These are phyloP conservation scores for Tragulus kanchil DNA, from an alignment of 2,113 vertebrate genomes.

Conservation along the genomic window DNA sequence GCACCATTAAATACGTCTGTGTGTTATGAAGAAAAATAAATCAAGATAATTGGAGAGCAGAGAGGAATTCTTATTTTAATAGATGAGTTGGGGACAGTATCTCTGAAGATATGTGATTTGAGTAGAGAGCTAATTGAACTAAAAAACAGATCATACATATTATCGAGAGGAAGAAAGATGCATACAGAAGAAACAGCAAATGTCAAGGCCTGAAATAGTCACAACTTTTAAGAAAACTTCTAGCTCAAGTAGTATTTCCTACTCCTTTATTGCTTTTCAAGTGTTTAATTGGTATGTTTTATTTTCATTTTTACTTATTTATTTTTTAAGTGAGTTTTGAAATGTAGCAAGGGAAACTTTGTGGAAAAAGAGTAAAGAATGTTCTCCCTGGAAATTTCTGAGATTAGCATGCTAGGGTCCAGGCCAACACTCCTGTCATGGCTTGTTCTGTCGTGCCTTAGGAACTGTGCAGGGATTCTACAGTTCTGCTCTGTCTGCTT, in stretches of 20 bases:
- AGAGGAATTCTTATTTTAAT: not conserved
- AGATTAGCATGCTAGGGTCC: not conserved
- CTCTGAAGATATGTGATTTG: not conserved
- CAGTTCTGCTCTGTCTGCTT: too few relatives aligned
- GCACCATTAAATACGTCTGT: not conserved
- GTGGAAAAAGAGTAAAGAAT: not conserved
- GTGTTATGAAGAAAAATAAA: not conserved
- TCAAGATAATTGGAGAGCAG: not conserved
- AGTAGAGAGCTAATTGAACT: not conserved
- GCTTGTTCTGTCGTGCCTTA: too few relatives aligned
- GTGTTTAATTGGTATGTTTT: not conserved
- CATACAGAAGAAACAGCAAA: not conserved
- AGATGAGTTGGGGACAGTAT: not conserved
- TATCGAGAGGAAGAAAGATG: not conserved
- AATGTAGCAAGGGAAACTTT: not conserved
- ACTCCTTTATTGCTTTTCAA: not conserved
- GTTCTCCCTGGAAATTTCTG: not conserved
- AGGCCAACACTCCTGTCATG: too few relatives aligned
- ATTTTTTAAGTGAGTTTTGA: not conserved
- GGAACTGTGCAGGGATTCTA: too few relatives aligned
- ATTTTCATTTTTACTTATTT: not conserved
- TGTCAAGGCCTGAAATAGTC: not conserved
- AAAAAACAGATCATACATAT: not conserved
- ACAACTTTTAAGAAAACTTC: slow-evolving; percentile 16
- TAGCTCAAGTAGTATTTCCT: not conserved